phyloP scores from a whole-genome alignment of 2,888 invertebrate species.

The Macrophya annulata region DNA sequence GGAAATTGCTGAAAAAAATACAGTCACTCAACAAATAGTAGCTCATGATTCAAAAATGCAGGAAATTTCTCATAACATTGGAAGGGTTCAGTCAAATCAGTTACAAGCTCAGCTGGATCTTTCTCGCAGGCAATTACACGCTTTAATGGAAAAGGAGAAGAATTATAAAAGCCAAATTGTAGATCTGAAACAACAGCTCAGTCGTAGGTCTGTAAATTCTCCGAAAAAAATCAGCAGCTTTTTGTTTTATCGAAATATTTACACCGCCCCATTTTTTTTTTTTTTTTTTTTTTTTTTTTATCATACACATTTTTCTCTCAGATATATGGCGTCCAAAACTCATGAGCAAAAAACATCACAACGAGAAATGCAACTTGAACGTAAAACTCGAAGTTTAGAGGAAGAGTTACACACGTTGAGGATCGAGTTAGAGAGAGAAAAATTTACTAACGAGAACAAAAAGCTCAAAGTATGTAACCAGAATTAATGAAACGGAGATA shows the following conservation, averaged over 20 bases:
- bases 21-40: conserved; percentile 62
- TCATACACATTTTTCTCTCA: conserved; percentile 53
- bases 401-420: conserved; percentile 72
- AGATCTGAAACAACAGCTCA: conserved; percentile 80
- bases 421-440: conserved; percentile 72
- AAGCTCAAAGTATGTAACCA: conserved; percentile 71
- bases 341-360: conserved; percentile 73
- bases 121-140: conserved; percentile 71
- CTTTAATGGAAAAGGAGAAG: conserved; percentile 73
- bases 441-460: conserved; percentile 74
- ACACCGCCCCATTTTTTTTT: neutral
- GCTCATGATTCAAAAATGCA: conserved; percentile 66
- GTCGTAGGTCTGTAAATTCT: conserved; percentile 68
- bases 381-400: conserved; percentile 72
- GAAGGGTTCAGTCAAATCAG: conserved; percentile 66
- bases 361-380: conserved; percentile 73
- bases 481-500: too few relatives aligned
- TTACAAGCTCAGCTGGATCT: conserved; percentile 67
- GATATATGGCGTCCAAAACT: conserved; percentile 73
- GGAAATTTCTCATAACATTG: conserved; percentile 65
- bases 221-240: neutral
- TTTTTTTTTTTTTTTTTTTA: too few relatives aligned
- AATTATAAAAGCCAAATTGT: conserved; percentile 81
- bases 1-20: conserved; percentile 69
- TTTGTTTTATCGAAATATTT: neutral